Evolutionary conservation across 2,113 vertebrate species (phyloP), one percentile per base, ranked within the genome.

Genomic region (Varanus salvator): DNA sequence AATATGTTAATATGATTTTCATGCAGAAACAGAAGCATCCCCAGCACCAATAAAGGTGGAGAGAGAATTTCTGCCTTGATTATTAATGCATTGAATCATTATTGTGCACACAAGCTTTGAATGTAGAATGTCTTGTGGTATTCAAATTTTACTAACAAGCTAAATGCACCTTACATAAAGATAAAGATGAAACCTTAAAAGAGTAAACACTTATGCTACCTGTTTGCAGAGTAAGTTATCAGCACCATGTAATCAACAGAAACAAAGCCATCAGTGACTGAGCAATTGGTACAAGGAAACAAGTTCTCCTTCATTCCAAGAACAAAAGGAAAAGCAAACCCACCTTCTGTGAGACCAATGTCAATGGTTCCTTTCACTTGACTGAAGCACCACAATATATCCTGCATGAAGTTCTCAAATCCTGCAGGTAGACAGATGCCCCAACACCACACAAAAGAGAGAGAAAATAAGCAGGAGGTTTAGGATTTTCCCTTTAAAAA

Each of bases 341-440:
- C 95, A 97, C 97, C 96, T 96, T 97, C 97, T n/a, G 95, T 93
- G 83, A 96, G 94, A 74, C 96, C 96, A 12, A 68, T 74, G 76
- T 97, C 95, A 78, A 88, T 29, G 69, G 96, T 91, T 90, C 96
- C 97, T 93, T 97, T 97, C 4, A 97, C 95, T 95, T 97, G 97
- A 85, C 96, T 94, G 89, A 97, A 97, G 92, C 96, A 97, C 96
- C 97, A 97, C 44, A 96, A 91, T 44, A 96, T 95, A 93, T 97
- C 97, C 94, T 97, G 97, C 90, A 95, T 94, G 89, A 98, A 89
- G 29, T 77, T 92, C 80, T 94, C 97, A 86, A 96, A 87, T 93
- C 97, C 97, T 97, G 96, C 80, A 95, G 92, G 87, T 4, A 85
- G 34, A 94, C 68, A 93, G 57, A 90, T 38, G 76, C 3, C 52